phyloP scores from a whole-genome alignment of 2,888 invertebrate species.

The Slavum lentiscoides region DNA sequence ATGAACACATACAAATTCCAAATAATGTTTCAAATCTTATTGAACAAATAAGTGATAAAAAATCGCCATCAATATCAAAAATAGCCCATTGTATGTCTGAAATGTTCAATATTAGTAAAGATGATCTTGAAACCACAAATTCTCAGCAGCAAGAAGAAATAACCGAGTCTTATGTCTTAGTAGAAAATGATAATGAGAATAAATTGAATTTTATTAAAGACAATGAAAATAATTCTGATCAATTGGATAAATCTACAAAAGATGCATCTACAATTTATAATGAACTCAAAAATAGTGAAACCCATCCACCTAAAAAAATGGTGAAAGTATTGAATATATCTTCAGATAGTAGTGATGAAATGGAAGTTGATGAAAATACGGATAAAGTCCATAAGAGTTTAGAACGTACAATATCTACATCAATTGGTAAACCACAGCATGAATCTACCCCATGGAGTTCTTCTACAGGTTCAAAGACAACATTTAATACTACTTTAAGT shows the following conservation, averaged over 20 bases:
- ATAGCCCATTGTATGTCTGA: constrained; percentile 15
- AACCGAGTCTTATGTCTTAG: not conserved
- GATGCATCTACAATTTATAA: not conserved
- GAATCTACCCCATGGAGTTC: constrained; percentile 43
- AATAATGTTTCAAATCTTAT: not conserved
- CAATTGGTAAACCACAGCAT: constrained; percentile 40
- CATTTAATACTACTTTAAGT: not conserved
- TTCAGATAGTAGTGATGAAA: constrained; percentile 6
- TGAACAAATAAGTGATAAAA: not conserved
- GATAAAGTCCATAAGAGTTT: not conserved
- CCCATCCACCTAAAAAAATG: not conserved
- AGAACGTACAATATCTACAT: not conserved
- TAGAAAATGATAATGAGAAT: not conserved
- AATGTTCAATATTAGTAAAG: constrained; percentile 21
- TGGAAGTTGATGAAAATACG: not conserved
- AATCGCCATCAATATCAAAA: constrained; percentile 24
- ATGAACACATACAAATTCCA: not conserved
- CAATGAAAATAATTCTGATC: not conserved
- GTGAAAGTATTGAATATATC: not conserved
- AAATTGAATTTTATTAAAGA: not conserved
- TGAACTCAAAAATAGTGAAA: not conserved
- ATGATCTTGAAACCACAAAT: constrained; percentile 13
- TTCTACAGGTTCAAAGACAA: constrained; percentile 18
- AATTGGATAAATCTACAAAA: not conserved
- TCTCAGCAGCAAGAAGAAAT: not conserved